A percentile compares a stretch with the other conserved stretches of the same genome.
These are phyloP conservation scores for Martes martes DNA, from an alignment of 2,113 vertebrate species.

Conservation along the genomic window DNA sequence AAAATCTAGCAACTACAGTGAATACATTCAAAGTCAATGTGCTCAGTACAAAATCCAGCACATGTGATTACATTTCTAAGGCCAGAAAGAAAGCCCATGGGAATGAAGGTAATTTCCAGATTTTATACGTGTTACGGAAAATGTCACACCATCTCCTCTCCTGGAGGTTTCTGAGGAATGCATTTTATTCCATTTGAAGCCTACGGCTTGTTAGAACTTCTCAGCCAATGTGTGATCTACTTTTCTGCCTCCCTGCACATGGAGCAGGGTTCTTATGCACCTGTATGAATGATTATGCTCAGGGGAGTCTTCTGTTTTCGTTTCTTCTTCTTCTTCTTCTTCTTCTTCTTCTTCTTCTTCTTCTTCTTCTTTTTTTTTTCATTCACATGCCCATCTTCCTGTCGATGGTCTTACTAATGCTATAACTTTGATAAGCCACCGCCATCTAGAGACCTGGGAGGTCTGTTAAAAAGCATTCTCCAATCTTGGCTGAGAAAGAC, in stretches of 20 bases:
- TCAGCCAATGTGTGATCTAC: background rate
- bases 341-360: too few relatives aligned
- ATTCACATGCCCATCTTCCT: background rate
- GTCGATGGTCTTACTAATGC: background rate
- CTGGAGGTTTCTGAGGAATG: background rate
- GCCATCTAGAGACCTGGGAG: background rate
- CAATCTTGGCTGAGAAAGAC: background rate
- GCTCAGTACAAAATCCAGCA: slow-evolving; percentile 6
- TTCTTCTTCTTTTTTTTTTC: too few relatives aligned
- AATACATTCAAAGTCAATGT: slow-evolving; percentile 10
- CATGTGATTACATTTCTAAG: background rate
- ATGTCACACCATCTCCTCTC: background rate
- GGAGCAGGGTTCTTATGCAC: background rate
- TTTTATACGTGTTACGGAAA: background rate
- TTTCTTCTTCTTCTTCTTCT: background rate
- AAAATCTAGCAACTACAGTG: background rate
- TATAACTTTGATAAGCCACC: background rate
- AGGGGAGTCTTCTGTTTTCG: background rate
- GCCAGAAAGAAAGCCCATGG: background rate
- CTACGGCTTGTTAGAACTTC: background rate
- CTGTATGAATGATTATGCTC: background rate
- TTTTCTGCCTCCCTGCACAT: background rate
- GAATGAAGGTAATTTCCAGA: background rate
- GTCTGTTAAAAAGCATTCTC: background rate
- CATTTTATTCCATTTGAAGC: background rate